phyloP scores from a whole-genome alignment of 2,113 vertebrate species.

The Collichthys lucidus region DNA sequence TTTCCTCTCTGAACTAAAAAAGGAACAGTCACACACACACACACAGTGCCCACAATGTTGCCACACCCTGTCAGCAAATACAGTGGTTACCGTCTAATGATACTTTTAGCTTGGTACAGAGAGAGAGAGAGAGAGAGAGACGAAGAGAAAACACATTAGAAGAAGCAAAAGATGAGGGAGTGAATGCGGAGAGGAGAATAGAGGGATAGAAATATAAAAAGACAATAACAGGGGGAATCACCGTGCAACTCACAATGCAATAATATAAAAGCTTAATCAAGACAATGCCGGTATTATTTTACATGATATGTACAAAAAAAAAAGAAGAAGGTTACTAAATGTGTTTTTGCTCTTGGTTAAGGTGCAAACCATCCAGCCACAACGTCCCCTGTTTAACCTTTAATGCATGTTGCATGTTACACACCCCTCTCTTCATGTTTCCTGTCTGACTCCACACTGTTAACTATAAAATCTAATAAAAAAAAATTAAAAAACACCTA shows the following conservation, averaged over 20 bases:
- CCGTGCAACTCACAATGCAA: background rate
- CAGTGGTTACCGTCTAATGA: constrained; percentile 62
- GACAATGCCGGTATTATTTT: background rate
- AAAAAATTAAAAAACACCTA: too few relatives aligned
- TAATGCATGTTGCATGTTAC: background rate
- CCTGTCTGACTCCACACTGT: background rate
- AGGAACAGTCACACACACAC: constrained; percentile 42
- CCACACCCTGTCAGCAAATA: constrained; percentile 76
- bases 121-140: constrained; percentile 4
- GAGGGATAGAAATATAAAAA: background rate
- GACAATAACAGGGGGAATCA: background rate
- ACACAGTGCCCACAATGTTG: constrained; percentile 55
- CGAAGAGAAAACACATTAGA: background rate
- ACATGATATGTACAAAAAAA: background rate
- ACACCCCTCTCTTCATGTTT: background rate
- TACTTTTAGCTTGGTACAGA: constrained; percentile 31
- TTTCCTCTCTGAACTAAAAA: constrained; percentile 64
- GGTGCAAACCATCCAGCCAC: background rate
- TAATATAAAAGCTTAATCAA: background rate
- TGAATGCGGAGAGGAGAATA: background rate
- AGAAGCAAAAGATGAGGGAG: background rate
- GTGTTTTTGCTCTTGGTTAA: background rate
- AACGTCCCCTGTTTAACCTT: background rate
- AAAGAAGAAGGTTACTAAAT: too few relatives aligned
- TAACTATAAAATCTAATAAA: too few relatives aligned